Percentiles rank a stretch among this genome's conserved stretches.
These are phyloP conservation scores for Ceuthmochares aereus DNA, from an alignment of 2,113 vertebrate species.

Conservation along the genomic window DNA sequence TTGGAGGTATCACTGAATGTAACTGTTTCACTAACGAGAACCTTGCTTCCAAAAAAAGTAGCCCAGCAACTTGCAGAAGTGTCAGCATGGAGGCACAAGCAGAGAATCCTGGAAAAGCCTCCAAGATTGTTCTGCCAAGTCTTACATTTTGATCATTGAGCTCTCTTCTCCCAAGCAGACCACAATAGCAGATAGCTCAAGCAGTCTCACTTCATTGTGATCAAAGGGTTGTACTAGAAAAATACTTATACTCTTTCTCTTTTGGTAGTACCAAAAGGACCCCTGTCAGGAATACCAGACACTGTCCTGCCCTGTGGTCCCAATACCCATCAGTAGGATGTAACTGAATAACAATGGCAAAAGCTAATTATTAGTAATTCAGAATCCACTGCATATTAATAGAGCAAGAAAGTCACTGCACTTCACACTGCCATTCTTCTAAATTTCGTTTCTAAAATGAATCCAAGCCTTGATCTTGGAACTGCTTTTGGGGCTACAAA, in stretches of 20 bases:
- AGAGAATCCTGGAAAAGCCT: constrained; percentile 13
- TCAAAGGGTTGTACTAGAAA: background rate
- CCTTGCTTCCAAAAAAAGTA: background rate
- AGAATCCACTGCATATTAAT: background rate
- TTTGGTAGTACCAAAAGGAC: background rate
- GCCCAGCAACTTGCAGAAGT: background rate
- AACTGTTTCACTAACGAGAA: background rate
- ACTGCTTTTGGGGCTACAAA: background rate
- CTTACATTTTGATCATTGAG: background rate
- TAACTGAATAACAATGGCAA: background rate
- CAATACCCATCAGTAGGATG: background rate
- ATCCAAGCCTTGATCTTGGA: background rate
- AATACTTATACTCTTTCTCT: background rate
- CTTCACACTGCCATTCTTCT: background rate
- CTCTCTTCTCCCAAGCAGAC: background rate
- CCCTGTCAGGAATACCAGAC: background rate
- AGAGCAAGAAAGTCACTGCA: background rate
- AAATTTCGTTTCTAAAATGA: background rate
- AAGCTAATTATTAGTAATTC: background rate
- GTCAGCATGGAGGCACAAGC: background rate
- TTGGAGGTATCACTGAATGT: background rate
- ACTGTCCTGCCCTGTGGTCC: background rate
- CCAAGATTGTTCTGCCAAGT: background rate
- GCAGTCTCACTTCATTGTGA: background rate
- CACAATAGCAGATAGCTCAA: background rate